These are phyloP conservation scores for Lepilemur ruficaudatus DNA, from an alignment of 2,797 vertebrate species.

Conservation along the genomic window DNA sequence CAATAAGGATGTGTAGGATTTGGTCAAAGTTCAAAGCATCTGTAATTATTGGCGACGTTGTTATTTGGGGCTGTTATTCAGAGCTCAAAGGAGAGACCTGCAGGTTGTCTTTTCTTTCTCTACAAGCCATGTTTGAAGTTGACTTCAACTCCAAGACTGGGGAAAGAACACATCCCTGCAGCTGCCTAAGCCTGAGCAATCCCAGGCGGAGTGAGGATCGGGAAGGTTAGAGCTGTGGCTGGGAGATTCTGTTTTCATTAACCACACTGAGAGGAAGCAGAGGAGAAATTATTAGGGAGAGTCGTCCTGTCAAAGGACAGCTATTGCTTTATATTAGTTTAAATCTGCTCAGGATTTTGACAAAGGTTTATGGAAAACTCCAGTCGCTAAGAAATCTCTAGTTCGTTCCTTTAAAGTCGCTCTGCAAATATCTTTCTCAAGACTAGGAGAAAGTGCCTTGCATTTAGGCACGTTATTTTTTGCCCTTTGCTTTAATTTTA, in stretches of 20 bases:
- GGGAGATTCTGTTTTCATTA: conserved; percentile 73
- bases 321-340: conserved; percentile 67
- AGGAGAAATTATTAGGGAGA: conserved; percentile 60
- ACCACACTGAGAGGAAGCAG: conserved; percentile 63
- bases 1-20: neutral
- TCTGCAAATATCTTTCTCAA: conserved; percentile 58
- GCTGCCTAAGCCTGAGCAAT: conserved; percentile 53
- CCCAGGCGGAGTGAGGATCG: conserved; percentile 25
- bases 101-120: neutral
- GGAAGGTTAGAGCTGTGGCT: conserved; percentile 47
- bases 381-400: conserved; percentile 54
- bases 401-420: conserved; percentile 67
- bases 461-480: conserved; percentile 55
- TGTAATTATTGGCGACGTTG: neutral
- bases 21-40: neutral
- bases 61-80: conserved; percentile 5
- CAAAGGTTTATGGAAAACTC: conserved; percentile 66
- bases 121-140: neutral
- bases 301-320: conserved; percentile 54
- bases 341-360: conserved; percentile 72
- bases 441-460: conserved; percentile 36
- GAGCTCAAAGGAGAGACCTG: neutral
- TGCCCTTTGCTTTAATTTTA: conserved; percentile 24
- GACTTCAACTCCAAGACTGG: conserved; percentile 24
- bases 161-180: neutral